Evolutionary conservation across 2,888 invertebrate species (phyloP), one percentile per base, ranked within the genome.

Genomic region (Cheilosia vernalis): DNA sequence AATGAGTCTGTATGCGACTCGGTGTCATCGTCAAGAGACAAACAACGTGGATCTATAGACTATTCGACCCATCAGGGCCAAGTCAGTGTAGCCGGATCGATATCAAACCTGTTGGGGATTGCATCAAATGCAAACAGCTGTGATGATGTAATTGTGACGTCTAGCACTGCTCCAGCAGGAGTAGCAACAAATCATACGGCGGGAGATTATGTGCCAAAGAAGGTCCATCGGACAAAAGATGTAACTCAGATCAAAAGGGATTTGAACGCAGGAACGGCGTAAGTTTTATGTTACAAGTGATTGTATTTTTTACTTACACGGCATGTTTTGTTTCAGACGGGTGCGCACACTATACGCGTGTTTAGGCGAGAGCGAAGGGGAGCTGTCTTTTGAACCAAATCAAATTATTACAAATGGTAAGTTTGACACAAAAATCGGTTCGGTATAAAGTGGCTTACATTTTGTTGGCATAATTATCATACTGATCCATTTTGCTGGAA

Each of bases 341-440:
- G 99, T 98, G 86, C 94, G 98, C 90, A 99, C 99, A 67, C 93
- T 99, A 88, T 99, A 98, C 93, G 97, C 98, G 66, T 99, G 99
- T 92, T 94, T 98, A 88, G 99, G 98, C 72, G 99, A 98, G 93
- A 97, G 98, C 93, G 98, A 98, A 90, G 97, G 98, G 87, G 99
- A 99, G 94, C 93, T 99, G 88, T 98, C 98, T 33, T 99, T 99
- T 93, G 98, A 98, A 93, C 98, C 99, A 87, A 99, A 99, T 94
- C 97, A 98, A 94, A 98, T 99, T 90, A 98, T 99, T 89, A 97
- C 97, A 87, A 97, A 98, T 94, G 98, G 99, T 98, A 93, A 90
- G 88, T 88, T 10, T 4, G 24, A 27, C 24, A 9, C 9, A 19
- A 21, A 21, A 15, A 5, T 21, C 4, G 15, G 3, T 13, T 19